phyloP scores from a whole-genome alignment of 1,140 invertebrate species.

The Hylyphantes graminicola region DNA sequence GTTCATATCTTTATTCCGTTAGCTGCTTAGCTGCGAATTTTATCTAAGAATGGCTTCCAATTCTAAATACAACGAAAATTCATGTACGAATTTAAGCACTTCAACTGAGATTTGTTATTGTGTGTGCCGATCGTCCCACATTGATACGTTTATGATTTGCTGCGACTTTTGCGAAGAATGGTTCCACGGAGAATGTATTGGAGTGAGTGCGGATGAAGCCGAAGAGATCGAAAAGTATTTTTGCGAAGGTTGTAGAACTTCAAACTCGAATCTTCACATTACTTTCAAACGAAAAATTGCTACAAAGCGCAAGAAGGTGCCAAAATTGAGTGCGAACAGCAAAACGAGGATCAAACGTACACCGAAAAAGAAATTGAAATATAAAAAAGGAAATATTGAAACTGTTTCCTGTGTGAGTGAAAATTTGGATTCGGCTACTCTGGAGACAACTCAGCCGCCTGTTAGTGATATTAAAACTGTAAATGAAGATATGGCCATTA shows the following conservation, averaged over 20 bases:
- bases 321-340: too few relatives aligned
- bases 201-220: constrained; percentile 89
- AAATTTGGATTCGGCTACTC: too few relatives aligned
- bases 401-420: too few relatives aligned
- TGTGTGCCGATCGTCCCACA: constrained; percentile 91
- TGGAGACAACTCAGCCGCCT: too few relatives aligned
- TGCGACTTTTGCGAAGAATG: constrained; percentile 98
- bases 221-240: constrained; percentile 94
- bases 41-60: too few relatives aligned
- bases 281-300: constrained; percentile 77
- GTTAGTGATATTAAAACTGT: neutral
- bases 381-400: neutral
- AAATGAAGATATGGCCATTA: neutral
- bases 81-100: neutral
- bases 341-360: too few relatives aligned
- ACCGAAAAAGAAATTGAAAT: constrained; percentile 47
- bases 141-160: constrained; percentile 95
- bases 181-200: constrained; percentile 98
- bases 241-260: constrained; percentile 75
- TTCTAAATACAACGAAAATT: too few relatives aligned
- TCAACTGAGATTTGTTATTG: constrained; percentile 82
- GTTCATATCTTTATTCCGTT: too few relatives aligned
- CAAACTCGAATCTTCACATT: constrained; percentile 83
- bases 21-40: too few relatives aligned
- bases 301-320: constrained; percentile 25